Percentiles rank a stretch among this genome's conserved stretches.
Conservation (phyloP, 2,797 vertebrate species). For the Hirundo rustica region DNA sequence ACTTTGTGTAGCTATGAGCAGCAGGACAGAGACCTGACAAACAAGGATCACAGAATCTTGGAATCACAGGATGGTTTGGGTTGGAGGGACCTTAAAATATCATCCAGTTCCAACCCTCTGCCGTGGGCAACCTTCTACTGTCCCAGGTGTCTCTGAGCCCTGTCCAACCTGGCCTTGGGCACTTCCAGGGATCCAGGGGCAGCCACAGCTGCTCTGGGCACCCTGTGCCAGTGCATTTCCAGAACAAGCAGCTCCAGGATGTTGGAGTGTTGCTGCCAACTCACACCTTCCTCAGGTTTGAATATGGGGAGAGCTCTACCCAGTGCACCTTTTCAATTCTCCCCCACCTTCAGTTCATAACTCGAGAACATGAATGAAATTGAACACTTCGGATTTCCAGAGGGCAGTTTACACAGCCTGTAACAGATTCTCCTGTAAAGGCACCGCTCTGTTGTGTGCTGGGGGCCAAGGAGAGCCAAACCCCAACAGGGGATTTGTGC, state of each 20-base stretch:
- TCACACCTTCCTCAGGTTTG: background rate
- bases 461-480: background rate
- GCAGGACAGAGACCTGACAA: background rate
- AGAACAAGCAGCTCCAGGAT: background rate
- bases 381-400: background rate
- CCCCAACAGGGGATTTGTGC: background rate
- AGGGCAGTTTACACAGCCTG: background rate
- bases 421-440: background rate
- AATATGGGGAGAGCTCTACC: background rate
- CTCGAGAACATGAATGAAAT: background rate
- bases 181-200: background rate
- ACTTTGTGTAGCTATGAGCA: background rate
- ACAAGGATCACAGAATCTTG: background rate
- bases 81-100: background rate
- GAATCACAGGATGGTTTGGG: background rate
- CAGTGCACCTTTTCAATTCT: background rate
- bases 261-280: background rate
- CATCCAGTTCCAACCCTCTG: background rate
- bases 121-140: background rate
- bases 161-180: fast-evolving
- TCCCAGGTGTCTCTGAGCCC: background rate
- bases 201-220: background rate
- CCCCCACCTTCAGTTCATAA: background rate
- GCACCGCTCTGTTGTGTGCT: background rate
- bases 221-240: background rate